These are phyloP conservation scores for Drosophila monieri DNA, from an alignment of 2,888 invertebrate species.

Conservation along the genomic window DNA sequence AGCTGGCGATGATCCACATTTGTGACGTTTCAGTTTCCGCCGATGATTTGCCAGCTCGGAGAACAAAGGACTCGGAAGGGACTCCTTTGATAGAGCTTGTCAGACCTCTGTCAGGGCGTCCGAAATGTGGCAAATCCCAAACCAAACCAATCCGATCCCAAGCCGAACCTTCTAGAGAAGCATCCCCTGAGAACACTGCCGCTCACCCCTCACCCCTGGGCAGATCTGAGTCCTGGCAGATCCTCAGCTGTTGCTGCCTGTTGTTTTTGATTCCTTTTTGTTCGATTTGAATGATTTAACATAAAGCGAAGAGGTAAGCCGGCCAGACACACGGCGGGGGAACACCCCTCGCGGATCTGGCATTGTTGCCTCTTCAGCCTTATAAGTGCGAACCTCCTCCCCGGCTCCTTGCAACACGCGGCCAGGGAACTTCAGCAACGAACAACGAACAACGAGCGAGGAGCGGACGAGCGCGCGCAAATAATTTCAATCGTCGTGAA, in stretches of 20 bases:
- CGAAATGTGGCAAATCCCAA: constrained; percentile 61
- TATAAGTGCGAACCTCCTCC: constrained; percentile 41
- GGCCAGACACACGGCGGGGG: constrained; percentile 21
- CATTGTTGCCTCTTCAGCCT: constrained; percentile 35
- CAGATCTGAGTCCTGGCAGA: constrained; percentile 39
- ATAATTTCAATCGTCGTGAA: constrained; percentile 79
- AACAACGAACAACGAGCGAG: constrained; percentile 63
- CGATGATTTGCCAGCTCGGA: constrained; percentile 33
- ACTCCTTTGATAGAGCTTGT: constrained; percentile 35
- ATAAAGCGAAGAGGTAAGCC: constrained; percentile 69
- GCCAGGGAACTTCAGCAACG: constrained; percentile 68
- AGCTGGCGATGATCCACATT: constrained; percentile 34
- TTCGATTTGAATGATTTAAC: constrained; percentile 80
- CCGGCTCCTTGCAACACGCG: constrained; percentile 43
- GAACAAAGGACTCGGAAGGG: constrained; percentile 8
- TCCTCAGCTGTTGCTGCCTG: constrained; percentile 73
- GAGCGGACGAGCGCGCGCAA: constrained; percentile 64
- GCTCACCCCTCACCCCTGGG: constrained; percentile 6
- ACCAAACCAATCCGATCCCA: constrained; percentile 48
- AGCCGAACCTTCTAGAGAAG: constrained; percentile 2
- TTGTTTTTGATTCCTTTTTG: constrained; percentile 38
- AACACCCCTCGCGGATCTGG: constrained; percentile 39
- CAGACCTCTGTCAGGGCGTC: constrained; percentile 47
- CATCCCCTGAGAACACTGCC: constrained; percentile 71
- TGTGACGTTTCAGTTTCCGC: constrained; percentile 44